Conservation (phyloP, 35 echinoderm and acorn worm species). For the Apostichopus japonicus region DNA sequence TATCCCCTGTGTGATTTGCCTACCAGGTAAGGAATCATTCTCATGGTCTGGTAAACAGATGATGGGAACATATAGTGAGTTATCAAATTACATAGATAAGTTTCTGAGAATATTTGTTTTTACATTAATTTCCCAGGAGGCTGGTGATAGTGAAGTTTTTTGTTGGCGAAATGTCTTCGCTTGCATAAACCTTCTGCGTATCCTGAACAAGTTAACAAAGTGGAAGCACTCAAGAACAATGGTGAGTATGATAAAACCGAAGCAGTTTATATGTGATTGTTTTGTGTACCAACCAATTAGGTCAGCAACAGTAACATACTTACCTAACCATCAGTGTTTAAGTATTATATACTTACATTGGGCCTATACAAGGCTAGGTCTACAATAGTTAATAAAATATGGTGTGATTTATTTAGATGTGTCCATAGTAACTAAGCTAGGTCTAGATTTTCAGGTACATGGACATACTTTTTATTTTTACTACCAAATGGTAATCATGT, state of each 20-base stretch:
- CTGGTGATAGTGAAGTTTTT: conserved; percentile 85
- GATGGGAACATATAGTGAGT: too few relatives aligned
- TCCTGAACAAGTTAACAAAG: conserved; percentile 97
- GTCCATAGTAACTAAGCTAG: too few relatives aligned
- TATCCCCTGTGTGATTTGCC: too few relatives aligned
- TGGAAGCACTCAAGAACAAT: conserved; percentile 99
- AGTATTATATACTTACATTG: neutral
- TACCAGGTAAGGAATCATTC: too few relatives aligned
- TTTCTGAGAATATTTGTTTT: neutral
- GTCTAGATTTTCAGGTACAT: too few relatives aligned
- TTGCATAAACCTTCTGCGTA: conserved; percentile 96
- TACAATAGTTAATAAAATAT: too few relatives aligned
- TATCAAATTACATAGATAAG: neutral
- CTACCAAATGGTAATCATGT: too few relatives aligned
- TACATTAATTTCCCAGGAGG: conserved; percentile 63
- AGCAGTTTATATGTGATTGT: too few relatives aligned
- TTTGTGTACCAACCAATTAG: neutral
- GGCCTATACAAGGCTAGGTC: too few relatives aligned
- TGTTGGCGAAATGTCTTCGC: conserved; percentile 99
- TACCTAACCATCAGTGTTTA: neutral
- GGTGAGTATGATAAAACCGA: conserved; percentile 40
- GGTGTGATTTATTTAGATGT: too few relatives aligned
- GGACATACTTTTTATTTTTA: too few relatives aligned
- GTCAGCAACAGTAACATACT: neutral
- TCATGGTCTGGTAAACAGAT: too few relatives aligned